Base-by-base conservation (phyloP, 2,797 vertebrate genomes). In the Sciaenops ocellatus region DNA sequence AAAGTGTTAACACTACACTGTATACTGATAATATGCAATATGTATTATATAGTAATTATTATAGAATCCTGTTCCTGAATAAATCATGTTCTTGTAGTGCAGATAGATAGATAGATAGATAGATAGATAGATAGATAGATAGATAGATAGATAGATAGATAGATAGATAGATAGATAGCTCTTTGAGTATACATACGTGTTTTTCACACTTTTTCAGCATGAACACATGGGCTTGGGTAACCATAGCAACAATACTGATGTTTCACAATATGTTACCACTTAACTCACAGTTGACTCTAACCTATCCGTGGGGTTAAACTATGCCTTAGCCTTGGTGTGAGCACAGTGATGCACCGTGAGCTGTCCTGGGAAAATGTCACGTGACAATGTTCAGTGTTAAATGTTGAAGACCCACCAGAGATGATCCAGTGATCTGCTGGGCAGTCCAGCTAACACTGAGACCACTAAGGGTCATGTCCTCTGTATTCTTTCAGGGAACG, bases 181-280 rank as follows among this genome's bases (percentile, higher is more conserved):
- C 12, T 64, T 34, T 24, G 28, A 38, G 6, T 16, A 11, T 30
- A 22, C 38, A 47, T 46, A 12, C 28, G 5, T 1, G 5, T 51
- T 24, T 59, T 22, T 56, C 44, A 41, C 44, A 41, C 50, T 64
- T 18, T 50, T 26, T 42, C 24, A 42, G 22, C 15, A 13, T 38
- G 44, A 61, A 50, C 42, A 24, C 64, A 30, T 51, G 38, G 17
- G 17, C 46, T 16, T 50, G 41, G 30, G 78, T 84, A 62, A 50
- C 70, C 78, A 81, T 75, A 26, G 74, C 51, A 78, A 78, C 70
- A 46, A 48, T 41, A 59, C 56, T 56, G 10, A 60, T 50, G 44
- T 44, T 52, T 60, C 59, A 16, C 24, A 65, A 18, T 24, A 59
- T 56, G 62, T 72, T 54, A 6, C 24, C 55, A 42, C 18, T 55